Evolutionary conservation across 2,113 vertebrate genomes (phyloP), one percentile per base, ranked within the genome.

Genomic region (Asarcornis scutulata): DNA sequence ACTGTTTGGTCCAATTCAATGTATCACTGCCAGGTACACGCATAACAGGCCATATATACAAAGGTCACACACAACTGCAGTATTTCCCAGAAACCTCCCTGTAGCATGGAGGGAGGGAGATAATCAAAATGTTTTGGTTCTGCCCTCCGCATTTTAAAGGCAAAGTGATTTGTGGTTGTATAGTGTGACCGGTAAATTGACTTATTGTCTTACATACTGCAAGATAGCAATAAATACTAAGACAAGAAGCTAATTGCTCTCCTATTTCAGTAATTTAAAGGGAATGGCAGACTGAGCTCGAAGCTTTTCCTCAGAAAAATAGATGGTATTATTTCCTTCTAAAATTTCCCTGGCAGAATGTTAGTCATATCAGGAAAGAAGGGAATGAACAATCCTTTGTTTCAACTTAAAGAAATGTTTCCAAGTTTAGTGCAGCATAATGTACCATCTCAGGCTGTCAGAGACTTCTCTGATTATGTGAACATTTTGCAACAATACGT

Each of bases 371-470:
- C 13, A 59, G 8, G 22, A 66, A 73, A 76, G 42, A 73, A 86
- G 13, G 42, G 13, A 64, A 42, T 10, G 6, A 83, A 40, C 3
- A 74, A 7, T 15, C 4, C 8, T 75, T 78, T 78, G 0, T 13
- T 64, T 68, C 23, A 69, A 14, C 59, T 63, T 58, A 38, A 58
- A 74, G 40, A 85, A 34, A 10, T 0, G 2, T 88, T 83, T 88
- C 5, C 50, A 5, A 5, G 7, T 77, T 73, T 71, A 7, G 23
- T 72, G 46, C 5, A 69, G 68, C 7, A 13, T 18, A 83, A 66
- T 0, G 0, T 5, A 63, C 10, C 3, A 64, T n/a, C 14, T 32
- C 11, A 44, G 34, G 4, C 13, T 38, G 7, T 46, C 60, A 63
- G 17, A 92, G 13, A 12, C 38, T 73, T 73, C 59, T 81, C 31